Percentiles rank a stretch among this genome's conserved stretches.
Conservation (phyloP, 2,888 invertebrate genomes). For the Amblyjoppa fuscipennis region DNA sequence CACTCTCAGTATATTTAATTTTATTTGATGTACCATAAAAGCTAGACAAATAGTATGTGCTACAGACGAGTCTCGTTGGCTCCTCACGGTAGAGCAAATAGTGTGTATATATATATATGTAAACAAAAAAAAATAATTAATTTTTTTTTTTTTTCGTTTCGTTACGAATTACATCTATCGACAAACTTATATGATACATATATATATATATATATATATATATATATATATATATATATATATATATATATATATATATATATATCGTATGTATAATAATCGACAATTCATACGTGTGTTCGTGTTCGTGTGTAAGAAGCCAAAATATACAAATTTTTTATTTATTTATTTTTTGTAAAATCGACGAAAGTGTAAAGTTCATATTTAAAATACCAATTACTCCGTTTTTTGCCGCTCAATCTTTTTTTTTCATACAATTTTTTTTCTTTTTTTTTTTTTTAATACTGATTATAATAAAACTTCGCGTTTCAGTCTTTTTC, state of each 20-base stretch:
- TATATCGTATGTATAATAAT: constrained; percentile 48
- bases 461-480: constrained; percentile 81
- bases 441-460: constrained; percentile 61
- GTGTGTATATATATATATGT: constrained; percentile 47
- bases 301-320: constrained; percentile 63
- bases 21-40: constrained; percentile 78
- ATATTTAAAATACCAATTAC: constrained; percentile 80
- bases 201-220: background rate
- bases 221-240: too few species aligned
- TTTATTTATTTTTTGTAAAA: constrained; percentile 46
- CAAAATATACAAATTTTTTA: constrained; percentile 65
- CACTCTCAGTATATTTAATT: constrained; percentile 61
- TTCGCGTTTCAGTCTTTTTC: constrained; percentile 79
- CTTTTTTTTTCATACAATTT: constrained; percentile 59
- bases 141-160: constrained; percentile 42
- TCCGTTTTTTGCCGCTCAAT: constrained; percentile 29
- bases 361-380: constrained; percentile 74
- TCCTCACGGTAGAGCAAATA: constrained; percentile 72
- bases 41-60: constrained; percentile 83
- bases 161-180: constrained; percentile 52
- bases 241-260: too few species aligned
- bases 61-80: constrained; percentile 80
- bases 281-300: constrained; percentile 52
- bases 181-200: constrained; percentile 47
- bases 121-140: constrained; percentile 52